Evolutionary conservation across 2,888 invertebrate species (phyloP), one percentile per base, ranked within the genome.

Genomic region (Dryobota labecula): DNA sequence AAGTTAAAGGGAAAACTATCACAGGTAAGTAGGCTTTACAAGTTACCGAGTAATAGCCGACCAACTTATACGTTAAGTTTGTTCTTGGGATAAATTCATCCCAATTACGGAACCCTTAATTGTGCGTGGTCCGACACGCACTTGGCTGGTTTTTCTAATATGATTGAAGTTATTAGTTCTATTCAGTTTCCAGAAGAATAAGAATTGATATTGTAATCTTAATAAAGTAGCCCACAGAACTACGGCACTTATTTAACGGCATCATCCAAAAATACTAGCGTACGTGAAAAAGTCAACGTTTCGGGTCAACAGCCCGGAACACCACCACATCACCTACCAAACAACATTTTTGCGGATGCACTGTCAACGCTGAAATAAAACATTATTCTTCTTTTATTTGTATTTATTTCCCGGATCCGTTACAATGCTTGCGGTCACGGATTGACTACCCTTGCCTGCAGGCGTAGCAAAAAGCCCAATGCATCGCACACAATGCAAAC

Each of bases 401-500:
- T 70, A 73, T 84, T 82, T 84, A 73, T 69, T 80, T 47, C 7
- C 54, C 51, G 57, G 62, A 58, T 49, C 56, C 63, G 67, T 64
- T 67, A 72, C 82, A 81, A 51, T 64, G 71, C 62, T 64, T 41
- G 73, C 43, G 73, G 82, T 82, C 70, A 76, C 57, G 74, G 67
- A 65, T 71, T 71, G 70, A 78, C 68, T 76, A 49, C 63, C 36
- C 18, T 51, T 63, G 65, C 64, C 67, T 69, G 49, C 68, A 64
- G 53, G 53, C 61, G 54, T 53, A 54, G 58, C 53, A 69, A 78
- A 73, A 70, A 62, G 11, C 49, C 41, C 47, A 41, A 74, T 78
- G 41, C 38, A 80, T 65, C 18, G 66, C 75, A 64, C 20, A 51
- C 24, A 49, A 47, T 30, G 13, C 30, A n/a, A 68, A 60, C 38